Base-by-base conservation (phyloP, 2,113 vertebrate genomes). In the Protomyctophum bolini region DNA sequence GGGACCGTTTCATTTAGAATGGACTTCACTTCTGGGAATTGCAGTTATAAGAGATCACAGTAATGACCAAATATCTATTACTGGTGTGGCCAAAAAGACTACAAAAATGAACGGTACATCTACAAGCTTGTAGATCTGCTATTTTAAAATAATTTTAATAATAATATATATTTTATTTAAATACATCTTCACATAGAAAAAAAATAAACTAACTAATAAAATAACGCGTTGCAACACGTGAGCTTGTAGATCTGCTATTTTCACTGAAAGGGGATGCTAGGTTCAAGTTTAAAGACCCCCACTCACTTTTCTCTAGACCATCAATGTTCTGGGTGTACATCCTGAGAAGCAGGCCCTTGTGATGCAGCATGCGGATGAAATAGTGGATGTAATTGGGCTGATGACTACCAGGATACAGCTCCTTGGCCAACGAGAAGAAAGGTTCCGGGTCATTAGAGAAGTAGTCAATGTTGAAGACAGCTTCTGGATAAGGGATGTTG, bases 261-360 rank as follows among this genome's bases (percentile, higher is more conserved):
- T 21, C 56, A 59, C 21, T 11, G 28, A 58, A 7, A 58, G 15
- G 58, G 28, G 33, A 33, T 3, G 58, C 12, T 15, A 59, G 56
- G 28, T 9, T 58, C 56, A 58, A 58, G 15, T 58, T 9, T 21
- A 58, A 9, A 8, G 5, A 29, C 0, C 46, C 10, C 50, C 51
- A 66, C 93, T 88, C 74, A 94, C 94, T 15, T 75, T 91, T 92
- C 79, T 94, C 93, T 66, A 95, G 83, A 7, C 94, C 92, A 4
- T 94, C 94, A n/a, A 94, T 94, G 87, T 94, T 94, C 87, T 94
- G 93, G 0, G 93, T 95, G 82, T 95, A 94, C 80, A 93, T 74
- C 11, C 94, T 82, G 1, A 94, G 91, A 74, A 95, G 87, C 74
- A 95, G 82, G 11, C 92, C 92, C 85, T 94, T 92, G 75, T 91